phyloP scores from a whole-genome alignment of 2,113 vertebrate species.

The Podarcis muralis region DNA sequence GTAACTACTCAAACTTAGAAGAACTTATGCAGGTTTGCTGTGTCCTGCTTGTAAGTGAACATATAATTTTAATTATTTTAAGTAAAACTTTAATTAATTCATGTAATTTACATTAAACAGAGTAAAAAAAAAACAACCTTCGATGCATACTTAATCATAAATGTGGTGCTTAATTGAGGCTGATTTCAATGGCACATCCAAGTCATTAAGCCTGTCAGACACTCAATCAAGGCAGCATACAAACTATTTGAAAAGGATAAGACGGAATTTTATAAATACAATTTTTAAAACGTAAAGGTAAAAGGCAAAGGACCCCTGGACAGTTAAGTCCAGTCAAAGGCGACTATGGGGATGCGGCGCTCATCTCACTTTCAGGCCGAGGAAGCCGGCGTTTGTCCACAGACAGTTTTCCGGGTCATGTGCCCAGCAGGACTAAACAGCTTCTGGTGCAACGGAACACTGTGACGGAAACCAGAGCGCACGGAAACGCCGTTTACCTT shows the following conservation, averaged over 20 bases:
- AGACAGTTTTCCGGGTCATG: no score
- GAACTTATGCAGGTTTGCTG: no score
- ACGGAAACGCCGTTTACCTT: no score
- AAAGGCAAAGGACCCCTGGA: no score
- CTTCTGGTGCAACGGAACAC: no score
- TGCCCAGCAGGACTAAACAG: no score
- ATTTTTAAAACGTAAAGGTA: no score
- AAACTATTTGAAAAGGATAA: neutral
- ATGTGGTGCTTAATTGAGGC: neutral
- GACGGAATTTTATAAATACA: neutral
- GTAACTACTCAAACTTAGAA: neutral
- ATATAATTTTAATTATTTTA: neutral
- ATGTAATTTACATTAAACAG: neutral
- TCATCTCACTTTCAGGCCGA: no score
- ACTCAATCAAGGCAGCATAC: neutral
- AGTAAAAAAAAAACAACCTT: neutral
- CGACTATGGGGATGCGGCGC: no score
- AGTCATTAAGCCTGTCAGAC: neutral
- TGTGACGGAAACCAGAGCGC: accelerated
- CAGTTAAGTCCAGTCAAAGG: no score
- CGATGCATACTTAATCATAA: neutral
- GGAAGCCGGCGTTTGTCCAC: no score
- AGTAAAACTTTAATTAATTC: neutral
- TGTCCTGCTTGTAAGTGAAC: neutral
- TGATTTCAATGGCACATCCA: neutral